Percentiles rank a stretch among this genome's conserved stretches.
Conservation (phyloP, 2,888 invertebrate species). For the Sericinus montela region DNA sequence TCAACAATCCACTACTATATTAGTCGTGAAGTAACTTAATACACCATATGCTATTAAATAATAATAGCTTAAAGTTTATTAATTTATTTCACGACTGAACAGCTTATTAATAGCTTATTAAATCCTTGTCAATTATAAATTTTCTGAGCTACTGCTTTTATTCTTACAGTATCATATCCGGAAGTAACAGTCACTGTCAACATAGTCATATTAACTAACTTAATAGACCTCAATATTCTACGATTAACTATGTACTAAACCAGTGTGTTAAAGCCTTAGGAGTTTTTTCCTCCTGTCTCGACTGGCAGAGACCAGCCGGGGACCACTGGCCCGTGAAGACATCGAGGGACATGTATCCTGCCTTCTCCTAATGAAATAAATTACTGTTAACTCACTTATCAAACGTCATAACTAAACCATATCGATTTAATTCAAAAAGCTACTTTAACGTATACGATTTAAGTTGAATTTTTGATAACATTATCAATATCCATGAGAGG, state of each 20-base stretch:
- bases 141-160: too few species aligned
- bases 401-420: slow-evolving; percentile 32
- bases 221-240: too few species aligned
- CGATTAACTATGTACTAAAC: not conserved
- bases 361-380: slow-evolving; percentile 77
- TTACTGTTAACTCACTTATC: slow-evolving; percentile 37
- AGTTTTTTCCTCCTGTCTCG: slow-evolving; percentile 67
- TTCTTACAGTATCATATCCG: too few species aligned
- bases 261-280: slow-evolving; percentile 21
- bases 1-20: too few species aligned
- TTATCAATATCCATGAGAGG: slow-evolving; percentile 34
- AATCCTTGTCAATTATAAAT: too few species aligned
- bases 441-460: slow-evolving; percentile 9
- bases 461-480: slow-evolving; percentile 23
- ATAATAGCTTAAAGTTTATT: too few species aligned
- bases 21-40: too few species aligned
- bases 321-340: slow-evolving; percentile 69
- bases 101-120: too few species aligned
- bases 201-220: too few species aligned
- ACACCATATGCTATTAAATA: too few species aligned
- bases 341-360: slow-evolving; percentile 75
- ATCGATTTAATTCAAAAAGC: slow-evolving; percentile 18
- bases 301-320: slow-evolving; percentile 52
- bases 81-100: too few species aligned
- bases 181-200: too few species aligned